Evolutionary conservation across 2,113 vertebrate genomes (phyloP).

Genomic region (Periophthalmodon schlosseri): DNA sequence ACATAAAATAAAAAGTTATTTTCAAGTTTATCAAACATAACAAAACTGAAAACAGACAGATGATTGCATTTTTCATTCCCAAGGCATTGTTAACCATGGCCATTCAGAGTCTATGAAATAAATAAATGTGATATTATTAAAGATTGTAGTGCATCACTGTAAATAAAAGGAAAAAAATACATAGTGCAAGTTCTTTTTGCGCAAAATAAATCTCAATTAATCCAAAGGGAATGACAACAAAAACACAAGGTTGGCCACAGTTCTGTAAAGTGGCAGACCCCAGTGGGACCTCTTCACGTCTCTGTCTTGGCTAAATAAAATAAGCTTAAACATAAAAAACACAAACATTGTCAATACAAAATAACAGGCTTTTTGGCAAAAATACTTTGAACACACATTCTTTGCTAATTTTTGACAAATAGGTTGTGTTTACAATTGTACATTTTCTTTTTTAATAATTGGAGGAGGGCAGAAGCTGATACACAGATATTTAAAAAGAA

Average conservation of each 20-base stretch:
- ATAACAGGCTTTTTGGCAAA: slow-evolving; percentile 86
- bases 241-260: slow-evolving; percentile 48
- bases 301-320: slow-evolving; percentile 70
- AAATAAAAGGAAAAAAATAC: slow-evolving; percentile 77
- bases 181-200: slow-evolving; percentile 91
- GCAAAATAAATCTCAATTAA: slow-evolving; percentile 73
- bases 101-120: slow-evolving; percentile 86
- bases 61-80: slow-evolving; percentile 83
- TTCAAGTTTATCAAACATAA: slow-evolving; percentile 92
- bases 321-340: slow-evolving; percentile 77
- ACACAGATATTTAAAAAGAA: neutral
- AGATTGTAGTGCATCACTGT: slow-evolving; percentile 95
- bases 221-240: slow-evolving; percentile 81
- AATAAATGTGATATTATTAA: slow-evolving; percentile 91
- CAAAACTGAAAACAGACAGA: slow-evolving; percentile 76
- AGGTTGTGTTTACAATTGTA: neutral
- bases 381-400: slow-evolving; percentile 75
- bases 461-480: neutral
- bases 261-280: slow-evolving; percentile 35
- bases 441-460: neutral
- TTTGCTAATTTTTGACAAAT: slow-evolving; percentile 69
- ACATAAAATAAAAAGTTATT: slow-evolving; percentile 80
- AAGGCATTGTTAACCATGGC: slow-evolving; percentile 96
- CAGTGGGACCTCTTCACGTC: slow-evolving; percentile 27
- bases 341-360: slow-evolving; percentile 77